Conservation (phyloP, 2,797 vertebrate species). For the Perodicticus potto region DNA sequence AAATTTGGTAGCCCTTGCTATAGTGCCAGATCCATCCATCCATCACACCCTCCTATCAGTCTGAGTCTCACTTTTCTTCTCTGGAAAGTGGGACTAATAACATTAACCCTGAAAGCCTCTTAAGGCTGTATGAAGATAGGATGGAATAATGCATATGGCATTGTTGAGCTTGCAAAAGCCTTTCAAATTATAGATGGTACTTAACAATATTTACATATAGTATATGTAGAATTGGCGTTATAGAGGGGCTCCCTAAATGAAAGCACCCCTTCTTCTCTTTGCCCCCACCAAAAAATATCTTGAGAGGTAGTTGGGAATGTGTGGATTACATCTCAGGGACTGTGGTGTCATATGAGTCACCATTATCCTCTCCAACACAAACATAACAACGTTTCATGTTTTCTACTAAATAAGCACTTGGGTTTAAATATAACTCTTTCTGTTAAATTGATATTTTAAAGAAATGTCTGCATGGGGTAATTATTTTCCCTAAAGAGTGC, state of each 20-base stretch:
- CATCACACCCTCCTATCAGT: neutral
- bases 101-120: neutral
- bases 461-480: slow-evolving; percentile 54
- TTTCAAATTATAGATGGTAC: neutral
- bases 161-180: neutral
- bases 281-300: neutral
- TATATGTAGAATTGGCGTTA: neutral
- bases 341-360: neutral
- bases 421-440: slow-evolving; percentile 71
- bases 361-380: slow-evolving; percentile 52
- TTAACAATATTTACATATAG: neutral
- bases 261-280: neutral
- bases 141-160: neutral
- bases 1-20: neutral
- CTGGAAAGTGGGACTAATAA: neutral
- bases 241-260: neutral
- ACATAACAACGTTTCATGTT: slow-evolving; percentile 61
- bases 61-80: neutral
- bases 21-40: neutral
- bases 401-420: slow-evolving; percentile 60
- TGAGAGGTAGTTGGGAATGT: neutral
- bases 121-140: neutral
- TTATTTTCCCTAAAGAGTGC: slow-evolving; percentile 74
- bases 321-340: neutral
- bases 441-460: slow-evolving; percentile 72